Evolutionary conservation across 2,888 invertebrate genomes (phyloP), one percentile per base, ranked within the genome.

Genomic region (Incurvaria masculella): DNA sequence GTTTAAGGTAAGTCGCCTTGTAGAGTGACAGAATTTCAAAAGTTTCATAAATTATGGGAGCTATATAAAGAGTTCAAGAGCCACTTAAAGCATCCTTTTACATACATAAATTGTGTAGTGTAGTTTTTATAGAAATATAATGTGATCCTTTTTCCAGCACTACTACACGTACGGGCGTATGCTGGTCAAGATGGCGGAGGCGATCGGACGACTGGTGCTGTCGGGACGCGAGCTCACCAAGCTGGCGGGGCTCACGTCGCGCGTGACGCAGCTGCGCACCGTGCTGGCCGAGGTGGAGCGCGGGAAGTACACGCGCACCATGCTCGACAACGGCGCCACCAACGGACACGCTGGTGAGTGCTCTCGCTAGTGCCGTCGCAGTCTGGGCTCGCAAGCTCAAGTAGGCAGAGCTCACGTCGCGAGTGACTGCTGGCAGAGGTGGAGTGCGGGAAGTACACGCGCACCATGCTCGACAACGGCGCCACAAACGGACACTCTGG

Each of bases 101-200:
- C 8, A 11, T 11, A 27, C 8, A 27, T 27, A 27, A 27, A 27
- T 21, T 26, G 20, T 2, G 43, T 23, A 19, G 21, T 47, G 33
- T 21, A 27, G 10, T 52, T 43, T 45, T 42, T 47, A 21, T 46
- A 16, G 45, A 44, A 38, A 42, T 49, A 45, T 27, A 14, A 27
- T 40, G 23, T 23, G 23, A 6, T 44, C 51, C 48, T 45, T 46
- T 33, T 63, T 59, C 2, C 64, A 91, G 88, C 86, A 89, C 57
- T 99, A 99, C 68, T 99, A 99, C 73, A 94, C 94, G 17, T 96
- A 93, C 73, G 99, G 98, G 0, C 84, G 98, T 38, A 96, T 97
- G 95, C 72, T 97, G 62, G 88, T 96, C 6, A 96, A 97, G 63
- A 82, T 99, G 78, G 97, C 98, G 2, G 97, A 97, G 70, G 97